Evolutionary conservation across 2,888 invertebrate species (phyloP), one percentile per base, ranked within the genome.

Genomic region (Drosophila dives): DNA sequence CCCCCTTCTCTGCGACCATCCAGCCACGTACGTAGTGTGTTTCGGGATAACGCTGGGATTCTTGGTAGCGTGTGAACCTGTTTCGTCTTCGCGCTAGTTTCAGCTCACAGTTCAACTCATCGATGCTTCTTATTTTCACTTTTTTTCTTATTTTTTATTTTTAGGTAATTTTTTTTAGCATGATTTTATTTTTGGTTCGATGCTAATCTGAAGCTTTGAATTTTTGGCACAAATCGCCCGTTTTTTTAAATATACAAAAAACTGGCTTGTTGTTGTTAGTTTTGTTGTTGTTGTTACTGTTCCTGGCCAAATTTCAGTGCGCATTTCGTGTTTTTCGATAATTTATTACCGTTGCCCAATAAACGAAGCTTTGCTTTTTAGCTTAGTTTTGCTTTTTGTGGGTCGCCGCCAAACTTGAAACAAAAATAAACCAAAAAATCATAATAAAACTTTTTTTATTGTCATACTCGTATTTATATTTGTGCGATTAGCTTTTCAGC

Each of bases 311-410:
- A 80, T 81, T 64, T 86, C 80, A 81, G 80, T 83, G 79, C 77
- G 82, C 81, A 81, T 89, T 84, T 87, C 89, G 85, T 89, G 89
- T 87, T 87, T 82, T 65, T 83, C 76, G 82, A 80, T 83, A 87
- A 87, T 87, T 87, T 87, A 87, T 89, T 87, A 83, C 81, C 80
- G 87, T 89, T 86, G 87, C 85, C 86, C 87, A 81, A 87, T 78
- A 84, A 71, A 80, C 80, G 83, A 74, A 42, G 79, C 71, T 69
- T 70, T 66, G 58, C 48, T 29, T 60, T 80, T 73, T 51, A 45
- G 55, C 42, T 72, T 68, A 64, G 49, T 64, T 66, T 68, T 42
- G 42, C 32, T 61, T 73, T 77, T 74, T 77, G 72, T 77, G 64
- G 69, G 66, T 68, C 69, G 66, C 74, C 64, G 65, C 23, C 51